These are phyloP conservation scores for Pandemis heparana DNA, from an alignment of 2,888 invertebrate genomes.

Conservation along the genomic window DNA sequence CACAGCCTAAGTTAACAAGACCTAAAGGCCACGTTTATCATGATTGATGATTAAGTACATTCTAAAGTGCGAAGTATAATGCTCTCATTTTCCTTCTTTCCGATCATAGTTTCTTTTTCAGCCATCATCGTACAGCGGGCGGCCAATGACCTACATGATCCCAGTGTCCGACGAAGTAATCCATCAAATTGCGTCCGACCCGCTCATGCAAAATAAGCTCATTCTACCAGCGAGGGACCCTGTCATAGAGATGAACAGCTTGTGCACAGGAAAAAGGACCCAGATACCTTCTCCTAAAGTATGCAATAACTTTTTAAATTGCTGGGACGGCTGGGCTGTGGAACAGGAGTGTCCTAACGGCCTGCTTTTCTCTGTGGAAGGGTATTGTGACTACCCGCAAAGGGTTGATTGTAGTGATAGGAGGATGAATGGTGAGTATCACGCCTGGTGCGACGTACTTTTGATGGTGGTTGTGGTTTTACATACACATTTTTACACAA, in stretches of 20 bases:
- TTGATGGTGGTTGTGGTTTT: too few species aligned
- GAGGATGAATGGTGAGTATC: slow-evolving; percentile 65
- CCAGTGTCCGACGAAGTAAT: slow-evolving; percentile 77
- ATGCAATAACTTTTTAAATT: slow-evolving; percentile 88
- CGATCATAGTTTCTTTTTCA: slow-evolving; percentile 35
- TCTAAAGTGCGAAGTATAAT: too few species aligned
- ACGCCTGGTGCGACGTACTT: not conserved
- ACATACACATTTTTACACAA: too few species aligned
- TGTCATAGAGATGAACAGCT: slow-evolving; percentile 63
- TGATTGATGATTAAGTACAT: too few species aligned
- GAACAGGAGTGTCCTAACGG: slow-evolving; percentile 88
- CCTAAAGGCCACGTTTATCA: too few species aligned
- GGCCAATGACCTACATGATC: slow-evolving; percentile 68
- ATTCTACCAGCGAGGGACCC: slow-evolving; percentile 64
- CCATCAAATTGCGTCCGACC: slow-evolving; percentile 69
- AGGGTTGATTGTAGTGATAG: slow-evolving; percentile 87
- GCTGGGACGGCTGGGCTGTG: slow-evolving; percentile 89
- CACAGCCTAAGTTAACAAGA: too few species aligned
- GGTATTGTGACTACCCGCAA: slow-evolving; percentile 87
- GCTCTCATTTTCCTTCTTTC: not conserved
- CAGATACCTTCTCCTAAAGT: slow-evolving; percentile 87
- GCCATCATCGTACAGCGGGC: slow-evolving; percentile 59
- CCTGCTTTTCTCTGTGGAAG: slow-evolving; percentile 85
- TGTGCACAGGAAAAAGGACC: slow-evolving; percentile 82
- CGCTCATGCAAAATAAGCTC: slow-evolving; percentile 70